Percentiles rank a stretch among this genome's conserved stretches.
phyloP scores from a whole-genome alignment of 1,140 invertebrate species.

The Macrotrachela quadricornifera region DNA sequence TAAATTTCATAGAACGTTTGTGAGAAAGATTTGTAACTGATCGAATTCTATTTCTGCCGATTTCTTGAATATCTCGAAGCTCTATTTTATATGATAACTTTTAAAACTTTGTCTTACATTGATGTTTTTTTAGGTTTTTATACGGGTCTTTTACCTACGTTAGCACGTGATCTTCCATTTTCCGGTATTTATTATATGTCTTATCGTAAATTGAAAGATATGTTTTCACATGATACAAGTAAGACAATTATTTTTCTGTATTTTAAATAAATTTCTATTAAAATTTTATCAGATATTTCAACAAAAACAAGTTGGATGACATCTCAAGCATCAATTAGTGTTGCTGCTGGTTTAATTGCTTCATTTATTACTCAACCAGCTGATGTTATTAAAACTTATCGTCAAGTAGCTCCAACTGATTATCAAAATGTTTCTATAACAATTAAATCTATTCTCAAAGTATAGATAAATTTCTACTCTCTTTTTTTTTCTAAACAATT shows the following conservation, averaged over 20 bases:
- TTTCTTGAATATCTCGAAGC: too few species aligned
- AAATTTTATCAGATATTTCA: slow-evolving; percentile 9
- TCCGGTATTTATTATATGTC: slow-evolving; percentile 80
- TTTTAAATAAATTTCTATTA: slow-evolving; percentile 7
- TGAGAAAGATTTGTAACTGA: too few species aligned
- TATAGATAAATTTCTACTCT: slow-evolving; percentile 15
- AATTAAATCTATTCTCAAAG: slow-evolving; percentile 42
- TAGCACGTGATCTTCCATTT: slow-evolving; percentile 68
- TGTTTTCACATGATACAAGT: neutral
- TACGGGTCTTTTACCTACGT: slow-evolving; percentile 57
- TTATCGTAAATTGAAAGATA: slow-evolving; percentile 52
- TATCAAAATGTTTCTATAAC: slow-evolving; percentile 41
- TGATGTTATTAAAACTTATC: slow-evolving; percentile 76
- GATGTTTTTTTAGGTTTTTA: slow-evolving; percentile 41
- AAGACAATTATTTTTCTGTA: neutral
- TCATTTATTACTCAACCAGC: slow-evolving; percentile 67
- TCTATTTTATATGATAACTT: too few species aligned
- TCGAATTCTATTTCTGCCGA: too few species aligned
- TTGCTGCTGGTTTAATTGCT: slow-evolving; percentile 55
- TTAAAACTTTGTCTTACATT: too few species aligned
- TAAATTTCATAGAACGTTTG: too few species aligned
- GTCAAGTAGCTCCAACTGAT: slow-evolving; percentile 47
- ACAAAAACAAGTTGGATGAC: slow-evolving; percentile 30
- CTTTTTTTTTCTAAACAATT: neutral
- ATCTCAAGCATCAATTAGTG: slow-evolving; percentile 38